phyloP scores from a whole-genome alignment of 2,888 invertebrate genomes.

The Gryllus longicercus region DNA sequence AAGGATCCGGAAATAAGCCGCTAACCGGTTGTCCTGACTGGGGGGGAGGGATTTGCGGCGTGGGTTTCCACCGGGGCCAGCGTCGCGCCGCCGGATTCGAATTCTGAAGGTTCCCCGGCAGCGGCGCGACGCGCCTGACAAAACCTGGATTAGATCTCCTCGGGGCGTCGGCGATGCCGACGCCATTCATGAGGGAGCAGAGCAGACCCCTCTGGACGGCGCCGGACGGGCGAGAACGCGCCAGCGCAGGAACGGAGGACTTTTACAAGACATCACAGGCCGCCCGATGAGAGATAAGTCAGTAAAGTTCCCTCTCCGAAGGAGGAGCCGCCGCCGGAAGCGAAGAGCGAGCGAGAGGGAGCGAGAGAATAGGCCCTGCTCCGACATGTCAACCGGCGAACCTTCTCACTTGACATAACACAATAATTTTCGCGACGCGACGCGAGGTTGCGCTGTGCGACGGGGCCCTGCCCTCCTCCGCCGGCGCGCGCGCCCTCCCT shows the following conservation, averaged over 20 bases:
- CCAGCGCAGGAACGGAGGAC: background rate
- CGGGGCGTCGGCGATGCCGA: background rate
- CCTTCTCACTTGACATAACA: background rate
- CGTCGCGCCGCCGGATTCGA: background rate
- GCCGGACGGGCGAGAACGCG: background rate
- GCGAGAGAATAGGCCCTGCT: background rate
- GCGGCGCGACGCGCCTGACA: background rate
- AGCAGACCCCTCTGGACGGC: background rate
- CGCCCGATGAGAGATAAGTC: constrained; percentile 17
- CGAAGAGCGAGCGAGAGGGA: constrained; percentile 4
- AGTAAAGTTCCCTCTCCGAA: background rate
- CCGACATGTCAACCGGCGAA: constrained; percentile 8
- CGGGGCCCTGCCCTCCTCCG: background rate
- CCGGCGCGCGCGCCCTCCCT: background rate
- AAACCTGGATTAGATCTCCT: background rate
- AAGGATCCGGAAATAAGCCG: background rate
- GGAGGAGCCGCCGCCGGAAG: background rate
- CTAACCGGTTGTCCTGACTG: background rate
- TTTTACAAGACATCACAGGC: constrained; percentile 1
- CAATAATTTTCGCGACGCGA: background rate
- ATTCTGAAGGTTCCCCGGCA: background rate
- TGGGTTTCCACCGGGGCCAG: background rate
- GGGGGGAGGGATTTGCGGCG: background rate
- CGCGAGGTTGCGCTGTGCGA: background rate
- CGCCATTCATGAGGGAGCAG: background rate